Evolutionary conservation across 2,797 vertebrate species (phyloP), one percentile per base, ranked within the genome.

Genomic region (Tarsius wallacei): DNA sequence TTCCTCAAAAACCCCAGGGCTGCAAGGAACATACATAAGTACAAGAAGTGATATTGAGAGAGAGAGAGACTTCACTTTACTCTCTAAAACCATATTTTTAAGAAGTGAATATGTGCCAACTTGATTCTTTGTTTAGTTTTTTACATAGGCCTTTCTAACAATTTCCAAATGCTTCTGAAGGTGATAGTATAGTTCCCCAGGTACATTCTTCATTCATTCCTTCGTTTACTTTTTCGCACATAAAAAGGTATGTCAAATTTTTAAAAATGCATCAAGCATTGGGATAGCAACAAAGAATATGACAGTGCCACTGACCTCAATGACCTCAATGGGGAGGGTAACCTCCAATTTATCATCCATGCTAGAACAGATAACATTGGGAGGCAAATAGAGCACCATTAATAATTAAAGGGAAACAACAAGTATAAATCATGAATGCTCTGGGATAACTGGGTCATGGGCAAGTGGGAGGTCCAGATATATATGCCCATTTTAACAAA

Each of bases 81-180:
- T 51, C 13, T 87, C 22, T 85, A 47, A 90, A 84, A 33, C 66
- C 15, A 11, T 24, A n/a, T 76, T 57, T 91, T 89, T 88, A 86
- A 86, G 80, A 63, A 86, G 33, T 73, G 0, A 8, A 3, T 74
- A 17, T 9, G 12, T 66, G 55, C 22, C 77, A 76, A 5, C 68
- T 84, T 97, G 19, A 81, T 90, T 89, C 61, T 81, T 57, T 71
- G n/a, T 94, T 88, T 63, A 28, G 4, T 51, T 70, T 96, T 71
- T 84, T 16, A 74, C 16, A 15, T 64, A 70, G 26, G 36, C 13
- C 31, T 94, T 90, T 55, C 53, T 59, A 53, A 70, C 26, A 28
- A 15, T 82, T 82, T 36, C 77, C 77, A 36, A n/a, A 51, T 42
- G 16, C 66, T 91, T 84, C 61, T 82, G 33, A 82, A 90, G 42